Conservation (phyloP, 2,113 vertebrate genomes). For the Silurus asotus region DNA sequence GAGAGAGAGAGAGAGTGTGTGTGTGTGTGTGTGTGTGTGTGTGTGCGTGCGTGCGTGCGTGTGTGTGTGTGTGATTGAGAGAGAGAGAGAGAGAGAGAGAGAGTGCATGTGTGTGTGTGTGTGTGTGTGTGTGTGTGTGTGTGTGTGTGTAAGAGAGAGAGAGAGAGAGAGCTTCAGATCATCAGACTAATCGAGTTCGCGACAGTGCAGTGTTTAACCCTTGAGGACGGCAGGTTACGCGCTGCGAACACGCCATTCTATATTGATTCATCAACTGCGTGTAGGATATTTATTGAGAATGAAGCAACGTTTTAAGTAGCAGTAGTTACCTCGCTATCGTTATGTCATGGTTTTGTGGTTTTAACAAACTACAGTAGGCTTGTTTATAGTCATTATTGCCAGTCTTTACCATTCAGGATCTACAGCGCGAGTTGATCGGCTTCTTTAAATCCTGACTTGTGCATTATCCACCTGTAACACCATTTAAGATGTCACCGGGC, state of each 20-base stretch:
- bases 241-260: background rate
- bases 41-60: background rate
- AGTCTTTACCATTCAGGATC: background rate
- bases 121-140: background rate
- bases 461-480: slow-evolving; percentile 6
- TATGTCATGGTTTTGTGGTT: background rate
- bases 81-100: background rate
- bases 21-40: background rate
- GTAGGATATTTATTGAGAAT: background rate
- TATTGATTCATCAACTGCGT: background rate
- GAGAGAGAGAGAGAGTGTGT: background rate
- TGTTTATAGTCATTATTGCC: background rate
- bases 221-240: background rate
- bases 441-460: background rate
- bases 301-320: background rate
- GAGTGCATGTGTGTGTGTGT: background rate
- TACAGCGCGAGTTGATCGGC: background rate
- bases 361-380: background rate
- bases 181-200: slow-evolving; percentile 21
- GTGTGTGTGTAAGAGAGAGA: background rate
- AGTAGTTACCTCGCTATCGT: background rate
- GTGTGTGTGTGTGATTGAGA: background rate
- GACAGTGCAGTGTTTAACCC: slow-evolving; percentile 6
- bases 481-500: slow-evolving; percentile 27
- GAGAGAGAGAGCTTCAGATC: background rate